Conservation (phyloP, 2,113 vertebrate genomes). For the Dasyurus viverrinus region DNA sequence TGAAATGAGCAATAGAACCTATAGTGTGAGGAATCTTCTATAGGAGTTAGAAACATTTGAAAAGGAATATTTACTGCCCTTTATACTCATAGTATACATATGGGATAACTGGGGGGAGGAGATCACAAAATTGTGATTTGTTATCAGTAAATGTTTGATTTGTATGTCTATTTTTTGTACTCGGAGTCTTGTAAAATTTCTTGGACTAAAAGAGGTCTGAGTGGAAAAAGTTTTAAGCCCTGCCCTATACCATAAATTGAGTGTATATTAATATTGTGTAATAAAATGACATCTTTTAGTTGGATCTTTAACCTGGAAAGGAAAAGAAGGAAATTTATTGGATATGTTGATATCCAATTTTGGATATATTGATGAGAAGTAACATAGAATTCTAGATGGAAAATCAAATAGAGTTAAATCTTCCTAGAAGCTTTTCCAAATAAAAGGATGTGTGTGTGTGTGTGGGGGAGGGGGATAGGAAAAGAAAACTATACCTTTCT, state of each 20-base stretch:
- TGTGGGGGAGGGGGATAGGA: not conserved
- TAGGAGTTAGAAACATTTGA: not conserved
- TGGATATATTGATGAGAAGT: not conserved
- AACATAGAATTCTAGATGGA: not conserved
- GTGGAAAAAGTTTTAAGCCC: too few relatives aligned
- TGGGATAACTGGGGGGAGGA: too few relatives aligned
- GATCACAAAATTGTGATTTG: too few relatives aligned
- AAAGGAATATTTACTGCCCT: not conserved
- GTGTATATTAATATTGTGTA: not conserved
- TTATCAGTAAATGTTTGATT: too few relatives aligned
- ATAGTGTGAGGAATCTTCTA: not conserved
- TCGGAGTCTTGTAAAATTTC: too few relatives aligned
- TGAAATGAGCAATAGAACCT: not conserved
- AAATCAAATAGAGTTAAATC: not conserved
- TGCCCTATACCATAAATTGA: too few relatives aligned
- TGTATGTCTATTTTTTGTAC: too few relatives aligned
- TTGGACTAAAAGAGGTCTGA: too few relatives aligned
- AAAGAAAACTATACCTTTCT: not conserved
- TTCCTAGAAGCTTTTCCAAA: not conserved
- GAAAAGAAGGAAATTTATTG: conserved; percentile 6
- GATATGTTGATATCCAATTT: not conserved
- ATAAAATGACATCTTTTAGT: not conserved
- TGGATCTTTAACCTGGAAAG: conserved; percentile 30
- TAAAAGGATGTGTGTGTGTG: not conserved
- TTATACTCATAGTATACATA: not conserved